Percentiles rank a stretch among this genome's conserved stretches.
Conservation (phyloP, 2,888 invertebrate genomes). For the Microdon myrmicae region DNA sequence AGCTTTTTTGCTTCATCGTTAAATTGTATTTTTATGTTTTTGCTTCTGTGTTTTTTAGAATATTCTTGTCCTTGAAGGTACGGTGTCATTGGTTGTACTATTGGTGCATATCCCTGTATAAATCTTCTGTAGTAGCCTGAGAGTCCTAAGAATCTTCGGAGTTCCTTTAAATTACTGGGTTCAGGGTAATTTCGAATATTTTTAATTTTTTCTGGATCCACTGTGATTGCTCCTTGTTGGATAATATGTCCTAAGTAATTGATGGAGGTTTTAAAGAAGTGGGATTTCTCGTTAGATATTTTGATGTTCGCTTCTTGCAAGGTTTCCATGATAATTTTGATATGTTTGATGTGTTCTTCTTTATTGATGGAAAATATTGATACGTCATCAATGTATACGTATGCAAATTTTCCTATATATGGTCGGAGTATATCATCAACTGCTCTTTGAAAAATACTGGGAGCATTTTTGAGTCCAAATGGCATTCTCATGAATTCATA, state of each 20-base stretch:
- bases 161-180: slow-evolving; percentile 9
- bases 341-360: slow-evolving; percentile 11
- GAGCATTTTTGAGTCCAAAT: too few species aligned
- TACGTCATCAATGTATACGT: slow-evolving; percentile 20
- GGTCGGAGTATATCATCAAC: slow-evolving; percentile 12
- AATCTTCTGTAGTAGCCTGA: slow-evolving; percentile 5
- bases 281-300: not conserved
- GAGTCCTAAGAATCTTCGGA: slow-evolving; percentile 10
- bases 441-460: slow-evolving; percentile 16
- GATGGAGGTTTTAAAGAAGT: slow-evolving; percentile 1
- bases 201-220: not conserved
- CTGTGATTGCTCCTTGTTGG: not conserved
- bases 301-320: slow-evolving; percentile 9
- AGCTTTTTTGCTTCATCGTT: slow-evolving; percentile 13
- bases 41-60: slow-evolving; percentile 12
- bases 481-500: too few species aligned
- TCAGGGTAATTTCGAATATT: not conserved
- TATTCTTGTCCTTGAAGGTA: slow-evolving; percentile 25
- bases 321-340: not conserved
- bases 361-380: slow-evolving; percentile 6
- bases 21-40: slow-evolving; percentile 15
- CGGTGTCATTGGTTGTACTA: slow-evolving; percentile 22
- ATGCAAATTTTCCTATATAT: slow-evolving; percentile 3
- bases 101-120: slow-evolving; percentile 16
- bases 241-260: slow-evolving; percentile 3